phyloP scores from a whole-genome alignment of 1,140 invertebrate genomes.

The Trichoplusia ni region DNA sequence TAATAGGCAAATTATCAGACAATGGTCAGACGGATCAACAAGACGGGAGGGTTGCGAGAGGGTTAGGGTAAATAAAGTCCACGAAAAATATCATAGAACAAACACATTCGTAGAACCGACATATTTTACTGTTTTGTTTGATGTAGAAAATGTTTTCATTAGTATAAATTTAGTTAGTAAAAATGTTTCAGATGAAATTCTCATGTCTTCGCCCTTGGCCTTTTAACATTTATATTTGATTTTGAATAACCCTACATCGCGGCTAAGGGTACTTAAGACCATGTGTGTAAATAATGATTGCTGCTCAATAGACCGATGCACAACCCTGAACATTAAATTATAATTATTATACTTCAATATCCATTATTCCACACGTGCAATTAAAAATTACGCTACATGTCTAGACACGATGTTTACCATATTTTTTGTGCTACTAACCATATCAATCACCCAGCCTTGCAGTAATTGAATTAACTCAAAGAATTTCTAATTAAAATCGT shows the following conservation, averaged over 20 bases:
- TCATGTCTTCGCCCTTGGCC: no score
- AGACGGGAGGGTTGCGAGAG: slow-evolving; percentile 23
- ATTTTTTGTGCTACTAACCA: no score
- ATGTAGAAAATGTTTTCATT: neutral
- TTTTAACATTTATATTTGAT: no score
- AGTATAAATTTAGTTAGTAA: neutral
- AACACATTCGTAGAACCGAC: neutral
- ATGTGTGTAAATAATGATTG: no score
- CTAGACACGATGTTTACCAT: no score
- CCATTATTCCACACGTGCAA: no score
- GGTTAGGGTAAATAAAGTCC: slow-evolving; percentile 25
- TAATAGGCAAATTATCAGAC: slow-evolving; percentile 31
- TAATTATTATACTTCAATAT: neutral
- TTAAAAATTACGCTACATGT: no score
- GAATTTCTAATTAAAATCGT: neutral
- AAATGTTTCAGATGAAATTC: no score
- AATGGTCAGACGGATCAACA: slow-evolving; percentile 16
- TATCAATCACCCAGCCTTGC: no score
- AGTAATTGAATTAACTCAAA: neutral
- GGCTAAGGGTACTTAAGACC: no score
- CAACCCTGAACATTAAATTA: slow-evolving; percentile 36
- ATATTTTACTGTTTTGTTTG: neutral
- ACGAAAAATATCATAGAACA: slow-evolving; percentile 28
- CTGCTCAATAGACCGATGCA: slow-evolving; percentile 52
- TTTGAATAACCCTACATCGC: no score